These are phyloP conservation scores for Perodicticus potto DNA, from an alignment of 2,797 vertebrate genomes.

Conservation along the genomic window DNA sequence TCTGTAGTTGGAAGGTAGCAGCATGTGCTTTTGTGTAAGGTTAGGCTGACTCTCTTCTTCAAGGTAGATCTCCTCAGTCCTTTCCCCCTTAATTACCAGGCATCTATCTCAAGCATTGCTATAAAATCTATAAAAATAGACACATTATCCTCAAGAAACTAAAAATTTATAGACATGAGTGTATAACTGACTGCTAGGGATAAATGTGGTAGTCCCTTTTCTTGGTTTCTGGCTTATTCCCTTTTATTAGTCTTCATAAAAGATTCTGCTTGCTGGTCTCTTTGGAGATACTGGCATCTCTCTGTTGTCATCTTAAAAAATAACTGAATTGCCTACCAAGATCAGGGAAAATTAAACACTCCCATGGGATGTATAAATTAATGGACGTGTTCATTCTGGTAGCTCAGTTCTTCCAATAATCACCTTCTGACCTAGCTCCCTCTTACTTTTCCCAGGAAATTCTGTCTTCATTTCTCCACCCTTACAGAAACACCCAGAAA, in stretches of 20 bases:
- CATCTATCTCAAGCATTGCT: neutral
- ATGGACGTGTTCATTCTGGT: neutral
- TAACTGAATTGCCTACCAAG: neutral
- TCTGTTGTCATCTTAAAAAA: slow-evolving; percentile 3
- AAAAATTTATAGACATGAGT: neutral
- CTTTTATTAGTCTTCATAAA: slow-evolving; percentile 25
- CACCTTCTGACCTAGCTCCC: neutral
- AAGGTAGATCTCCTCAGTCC: neutral
- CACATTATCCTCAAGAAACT: neutral
- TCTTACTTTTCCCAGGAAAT: neutral
- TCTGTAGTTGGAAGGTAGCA: neutral
- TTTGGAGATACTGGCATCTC: neutral
- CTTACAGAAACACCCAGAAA: neutral
- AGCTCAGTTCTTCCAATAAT: neutral
- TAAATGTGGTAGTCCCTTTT: slow-evolving; percentile 7
- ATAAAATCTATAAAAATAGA: slow-evolving; percentile 7
- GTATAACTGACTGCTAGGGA: neutral
- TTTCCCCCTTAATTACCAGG: neutral
- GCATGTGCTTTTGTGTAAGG: neutral
- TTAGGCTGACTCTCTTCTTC: neutral
- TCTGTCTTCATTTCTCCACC: neutral
- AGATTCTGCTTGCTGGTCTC: neutral
- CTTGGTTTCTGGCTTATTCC: neutral
- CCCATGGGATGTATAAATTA: neutral
- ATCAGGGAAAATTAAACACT: slow-evolving; percentile 8